phyloP scores from a whole-genome alignment of 2,113 vertebrate species.

The Colistium nudipinnis region DNA sequence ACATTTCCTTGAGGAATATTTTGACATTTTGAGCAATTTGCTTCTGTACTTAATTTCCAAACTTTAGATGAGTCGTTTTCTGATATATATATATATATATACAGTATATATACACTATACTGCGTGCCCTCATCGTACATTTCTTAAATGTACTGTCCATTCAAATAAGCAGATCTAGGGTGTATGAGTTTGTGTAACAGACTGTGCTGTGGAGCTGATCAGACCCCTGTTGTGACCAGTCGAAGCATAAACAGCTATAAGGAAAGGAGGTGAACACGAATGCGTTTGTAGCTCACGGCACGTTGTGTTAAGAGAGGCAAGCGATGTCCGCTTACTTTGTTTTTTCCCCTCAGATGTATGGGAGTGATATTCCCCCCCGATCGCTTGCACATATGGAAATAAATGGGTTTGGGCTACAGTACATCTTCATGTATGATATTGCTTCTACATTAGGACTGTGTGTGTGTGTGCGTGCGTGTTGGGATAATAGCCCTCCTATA shows the following conservation, averaged over 20 bases:
- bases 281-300: conserved; percentile 3
- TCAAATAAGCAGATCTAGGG: not conserved
- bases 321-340: conserved; percentile 3
- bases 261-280: not conserved
- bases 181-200: not conserved
- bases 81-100: too few species aligned
- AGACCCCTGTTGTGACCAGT: conserved; percentile 31
- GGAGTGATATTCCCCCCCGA: conserved; percentile 9
- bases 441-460: conserved; percentile 20
- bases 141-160: not conserved
- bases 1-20: too few species aligned
- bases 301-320: not conserved
- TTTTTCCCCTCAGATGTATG: conserved; percentile 11
- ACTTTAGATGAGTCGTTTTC: too few species aligned
- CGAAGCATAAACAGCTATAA: not conserved
- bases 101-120: too few species aligned
- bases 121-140: not conserved
- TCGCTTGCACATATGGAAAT: conserved; percentile 32
- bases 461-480: conserved; percentile 26
- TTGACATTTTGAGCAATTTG: too few species aligned
- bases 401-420: conserved; percentile 37
- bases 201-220: conserved; percentile 1
- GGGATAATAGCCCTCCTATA: conserved; percentile 45
- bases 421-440: conserved; percentile 58
- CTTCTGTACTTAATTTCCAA: too few species aligned